These are phyloP conservation scores for Tapirus terrestris DNA, from an alignment of 2,113 vertebrate species.

Conservation along the genomic window DNA sequence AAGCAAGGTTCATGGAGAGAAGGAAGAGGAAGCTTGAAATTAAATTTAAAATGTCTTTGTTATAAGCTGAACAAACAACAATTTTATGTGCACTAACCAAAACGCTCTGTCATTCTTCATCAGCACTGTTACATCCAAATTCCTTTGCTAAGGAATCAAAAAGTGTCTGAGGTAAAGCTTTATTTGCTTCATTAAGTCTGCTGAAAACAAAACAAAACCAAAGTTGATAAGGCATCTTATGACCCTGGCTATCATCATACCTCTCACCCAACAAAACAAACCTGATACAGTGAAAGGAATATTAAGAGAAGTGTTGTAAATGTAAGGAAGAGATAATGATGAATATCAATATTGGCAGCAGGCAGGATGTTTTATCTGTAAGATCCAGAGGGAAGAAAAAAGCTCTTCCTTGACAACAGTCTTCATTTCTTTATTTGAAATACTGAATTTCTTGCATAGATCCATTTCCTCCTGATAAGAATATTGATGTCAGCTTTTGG, in stretches of 20 bases:
- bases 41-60: constrained; percentile 76
- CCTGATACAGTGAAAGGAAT: constrained; percentile 33
- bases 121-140: constrained; percentile 38
- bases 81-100: constrained; percentile 51
- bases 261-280: constrained; percentile 45
- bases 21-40: constrained; percentile 70
- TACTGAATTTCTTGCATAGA: neutral
- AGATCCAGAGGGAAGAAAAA: neutral
- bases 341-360: neutral
- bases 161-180: constrained; percentile 62
- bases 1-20: constrained; percentile 44
- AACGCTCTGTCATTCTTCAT: constrained; percentile 71
- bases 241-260: constrained; percentile 27
- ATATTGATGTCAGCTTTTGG: neutral
- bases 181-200: constrained; percentile 64
- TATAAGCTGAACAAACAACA: constrained; percentile 75
- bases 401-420: neutral
- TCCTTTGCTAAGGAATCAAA: constrained; percentile 60
- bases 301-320: constrained; percentile 46
- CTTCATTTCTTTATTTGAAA: constrained; percentile 38
- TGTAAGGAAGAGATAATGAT: constrained; percentile 55
- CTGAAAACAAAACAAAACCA: constrained; percentile 65
- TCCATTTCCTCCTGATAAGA: neutral
- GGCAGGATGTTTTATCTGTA: neutral
- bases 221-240: constrained; percentile 59